Evolutionary conservation across 1,140 invertebrate genomes (phyloP), one percentile per base, ranked within the genome.

Genomic region (Musca vetustissima): DNA sequence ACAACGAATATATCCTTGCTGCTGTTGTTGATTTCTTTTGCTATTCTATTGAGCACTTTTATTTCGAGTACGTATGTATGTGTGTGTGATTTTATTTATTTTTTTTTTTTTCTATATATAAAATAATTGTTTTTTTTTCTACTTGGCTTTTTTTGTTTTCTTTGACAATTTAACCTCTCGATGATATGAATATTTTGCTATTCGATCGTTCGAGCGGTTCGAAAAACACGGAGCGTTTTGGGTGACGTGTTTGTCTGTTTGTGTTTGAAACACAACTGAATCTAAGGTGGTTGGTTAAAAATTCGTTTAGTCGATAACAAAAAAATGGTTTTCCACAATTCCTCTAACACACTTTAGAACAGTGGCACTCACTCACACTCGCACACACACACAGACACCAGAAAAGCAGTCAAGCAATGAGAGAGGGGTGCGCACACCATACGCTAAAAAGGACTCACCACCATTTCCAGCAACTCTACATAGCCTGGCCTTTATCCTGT

Each of bases 281-380:
- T 76, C 76, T 72, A 64, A 80, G 76, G 76, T 80, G 78, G 78
- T 80, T 80, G 78, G 78, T 71, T 75, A 74, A 71, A 61, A 78
- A 78, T 80, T 80, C 76, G 80, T 80, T 77, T 74, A 77, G 78
- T 77, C 73, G 76, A 73, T 74, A 43, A 71, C 75, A 75, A 73
- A 78, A n/a, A 79, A 69, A 79, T 79, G 78, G 76, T 80, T 80
- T 78, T 80, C 70, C 73, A 64, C 61, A 48, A 69, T 69, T 73
- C 70, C 64, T 72, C 71, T 69, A 73, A 71, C 71, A 68, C 70
- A 67, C 53, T 57, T 71, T 36, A 17, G 64, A 14, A 47, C n/a
- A n/a, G n/a, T n/a, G n/a, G n/a, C n/a, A n/a, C n/a, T n/a, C n/a
- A n/a, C n/a, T n/a, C n/a, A n/a, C n/a, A n/a, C n/a, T n/a, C n/a